Evolutionary conservation across 1,140 invertebrate genomes (phyloP).

Genomic region (Ips nitidus): DNA sequence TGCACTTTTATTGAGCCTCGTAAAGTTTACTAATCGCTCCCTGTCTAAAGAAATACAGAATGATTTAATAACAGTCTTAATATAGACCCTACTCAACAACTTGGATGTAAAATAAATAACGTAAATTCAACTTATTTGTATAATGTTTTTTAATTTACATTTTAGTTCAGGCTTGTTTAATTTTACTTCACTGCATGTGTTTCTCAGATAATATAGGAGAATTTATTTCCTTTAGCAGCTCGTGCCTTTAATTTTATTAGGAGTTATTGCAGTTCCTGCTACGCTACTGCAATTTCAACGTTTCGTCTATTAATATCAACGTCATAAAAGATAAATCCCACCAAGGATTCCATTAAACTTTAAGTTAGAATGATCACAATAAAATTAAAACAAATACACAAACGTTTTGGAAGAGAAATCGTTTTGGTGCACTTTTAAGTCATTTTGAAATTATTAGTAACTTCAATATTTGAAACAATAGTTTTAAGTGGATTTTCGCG

Average conservation of each 20-base stretch:
- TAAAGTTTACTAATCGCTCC: not conserved
- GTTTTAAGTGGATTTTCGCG: no score
- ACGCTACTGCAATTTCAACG: constrained; percentile 9
- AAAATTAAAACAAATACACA: constrained; percentile 20
- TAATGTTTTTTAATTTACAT: constrained; percentile 2
- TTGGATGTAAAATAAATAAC: not conserved
- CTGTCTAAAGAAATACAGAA: not conserved
- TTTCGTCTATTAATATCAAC: constrained; percentile 9
- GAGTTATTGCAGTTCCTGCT: constrained; percentile 2
- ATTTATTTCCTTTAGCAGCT: constrained; percentile 1
- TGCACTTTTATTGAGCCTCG: constrained; percentile 11
- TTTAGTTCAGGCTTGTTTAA: not conserved
- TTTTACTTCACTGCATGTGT: not conserved
- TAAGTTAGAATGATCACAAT: constrained; percentile 20
- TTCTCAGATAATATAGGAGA: constrained; percentile 1
- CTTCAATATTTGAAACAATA: no score
- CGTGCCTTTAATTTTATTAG: constrained; percentile 2
- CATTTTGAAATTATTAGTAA: not conserved
- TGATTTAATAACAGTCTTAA: not conserved
- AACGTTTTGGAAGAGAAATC: constrained; percentile 18
- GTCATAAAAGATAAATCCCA: constrained; percentile 19
- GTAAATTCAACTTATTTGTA: not conserved
- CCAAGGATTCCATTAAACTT: constrained; percentile 15
- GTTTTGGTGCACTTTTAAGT: not conserved
- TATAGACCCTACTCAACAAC: not conserved